Evolutionary conservation across 2,797 vertebrate species (phyloP).

Genomic region (Petrocephalus schoutedeni): DNA sequence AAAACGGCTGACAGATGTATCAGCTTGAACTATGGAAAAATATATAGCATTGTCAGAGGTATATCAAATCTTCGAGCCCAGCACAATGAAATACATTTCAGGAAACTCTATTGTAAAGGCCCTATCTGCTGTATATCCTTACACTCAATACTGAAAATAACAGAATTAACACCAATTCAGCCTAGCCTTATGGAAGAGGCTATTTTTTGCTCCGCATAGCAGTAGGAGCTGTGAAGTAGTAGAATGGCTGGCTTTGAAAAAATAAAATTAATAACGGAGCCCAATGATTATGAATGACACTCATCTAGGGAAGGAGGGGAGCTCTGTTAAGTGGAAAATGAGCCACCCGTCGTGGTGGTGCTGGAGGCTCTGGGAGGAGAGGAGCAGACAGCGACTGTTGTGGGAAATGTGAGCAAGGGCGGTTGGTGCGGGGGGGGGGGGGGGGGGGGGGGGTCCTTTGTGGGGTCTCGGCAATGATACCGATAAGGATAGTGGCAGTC

Average conservation of each 20-base stretch:
- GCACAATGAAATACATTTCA: constrained; percentile 20
- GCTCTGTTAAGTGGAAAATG: constrained; percentile 6
- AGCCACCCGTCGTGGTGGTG: neutral
- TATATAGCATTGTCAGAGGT: constrained; percentile 24
- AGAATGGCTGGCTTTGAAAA: neutral
- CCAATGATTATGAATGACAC: constrained; percentile 7
- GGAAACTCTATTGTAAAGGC: neutral
- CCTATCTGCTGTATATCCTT: neutral
- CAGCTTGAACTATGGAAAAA: constrained; percentile 31
- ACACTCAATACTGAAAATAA: neutral
- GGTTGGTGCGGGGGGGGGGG: too few species aligned
- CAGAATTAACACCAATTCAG: constrained; percentile 6
- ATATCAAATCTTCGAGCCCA: constrained; percentile 24
- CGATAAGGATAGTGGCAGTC: neutral
- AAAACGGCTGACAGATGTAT: constrained; percentile 40
- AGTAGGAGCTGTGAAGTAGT: neutral
- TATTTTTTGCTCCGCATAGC: neutral
- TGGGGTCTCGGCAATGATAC: neutral
- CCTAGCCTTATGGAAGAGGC: neutral
- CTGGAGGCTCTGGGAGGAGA: neutral
- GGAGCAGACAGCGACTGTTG: neutral
- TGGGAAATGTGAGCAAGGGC: neutral
- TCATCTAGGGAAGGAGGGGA: constrained; percentile 9
- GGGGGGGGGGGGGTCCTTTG: neutral
- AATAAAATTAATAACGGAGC: neutral